Conservation (phyloP, 2,797 vertebrate species). For the Gambelia wislizenii region DNA sequence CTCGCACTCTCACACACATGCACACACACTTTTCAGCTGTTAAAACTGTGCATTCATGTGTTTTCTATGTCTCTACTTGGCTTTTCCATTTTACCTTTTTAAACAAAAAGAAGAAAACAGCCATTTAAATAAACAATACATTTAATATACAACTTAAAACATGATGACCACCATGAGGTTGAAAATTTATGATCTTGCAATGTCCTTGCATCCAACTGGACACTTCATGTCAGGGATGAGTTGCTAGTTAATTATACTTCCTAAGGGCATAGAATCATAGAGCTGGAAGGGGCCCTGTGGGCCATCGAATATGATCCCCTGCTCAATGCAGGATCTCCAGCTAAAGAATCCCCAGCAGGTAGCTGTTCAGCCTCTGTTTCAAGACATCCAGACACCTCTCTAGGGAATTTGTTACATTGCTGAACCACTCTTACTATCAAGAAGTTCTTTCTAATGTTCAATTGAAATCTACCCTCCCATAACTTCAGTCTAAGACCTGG, state of each 20-base stretch:
- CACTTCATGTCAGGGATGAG: slow-evolving; percentile 52
- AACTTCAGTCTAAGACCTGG: no score
- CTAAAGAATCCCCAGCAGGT: no score
- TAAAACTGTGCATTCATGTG: slow-evolving; percentile 72
- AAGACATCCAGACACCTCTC: no score
- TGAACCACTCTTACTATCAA: no score
- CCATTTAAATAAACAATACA: no score
- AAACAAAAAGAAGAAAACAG: slow-evolving; percentile 55
- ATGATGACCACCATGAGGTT: slow-evolving; percentile 56
- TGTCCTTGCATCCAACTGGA: slow-evolving; percentile 44
- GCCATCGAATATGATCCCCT: no score
- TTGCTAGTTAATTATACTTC: not conserved
- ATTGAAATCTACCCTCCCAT: no score
- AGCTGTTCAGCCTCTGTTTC: no score
- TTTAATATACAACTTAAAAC: slow-evolving; percentile 36
- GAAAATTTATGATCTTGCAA: slow-evolving; percentile 22
- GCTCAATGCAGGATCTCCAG: no score
- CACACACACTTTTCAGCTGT: slow-evolving; percentile 57
- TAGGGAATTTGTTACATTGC: no score
- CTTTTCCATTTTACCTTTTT: slow-evolving; percentile 48
- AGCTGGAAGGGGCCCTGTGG: no score
- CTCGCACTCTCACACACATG: not conserved
- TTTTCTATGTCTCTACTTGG: slow-evolving; percentile 69
- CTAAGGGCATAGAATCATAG: not conserved
- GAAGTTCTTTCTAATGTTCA: no score